Evolutionary conservation across 2,888 invertebrate species (phyloP).

Genomic region (Zaprionus lineosus): DNA sequence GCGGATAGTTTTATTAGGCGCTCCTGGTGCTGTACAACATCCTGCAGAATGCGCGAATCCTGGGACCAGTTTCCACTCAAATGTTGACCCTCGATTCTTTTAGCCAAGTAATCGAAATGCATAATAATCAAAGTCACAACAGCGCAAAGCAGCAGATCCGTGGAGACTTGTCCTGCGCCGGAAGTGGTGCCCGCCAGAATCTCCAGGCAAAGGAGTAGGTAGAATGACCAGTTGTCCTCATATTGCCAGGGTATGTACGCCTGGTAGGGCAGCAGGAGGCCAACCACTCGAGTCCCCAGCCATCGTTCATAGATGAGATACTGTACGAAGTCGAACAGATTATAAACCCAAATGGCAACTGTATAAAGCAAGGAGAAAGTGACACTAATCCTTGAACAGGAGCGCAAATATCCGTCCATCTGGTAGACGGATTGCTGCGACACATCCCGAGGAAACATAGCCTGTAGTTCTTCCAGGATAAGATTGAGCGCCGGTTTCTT

Average conservation of each 20-base stretch:
- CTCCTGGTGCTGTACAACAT: conserved; percentile 72
- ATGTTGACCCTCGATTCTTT: conserved; percentile 31
- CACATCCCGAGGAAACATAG: conserved; percentile 54
- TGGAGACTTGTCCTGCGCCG: conserved; percentile 72
- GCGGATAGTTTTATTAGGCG: conserved; percentile 52
- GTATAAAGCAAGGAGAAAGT: conserved; percentile 73
- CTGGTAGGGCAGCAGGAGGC: conserved; percentile 62
- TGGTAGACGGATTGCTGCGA: conserved; percentile 40
- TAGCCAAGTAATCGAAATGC: conserved; percentile 76
- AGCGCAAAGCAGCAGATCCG: conserved; percentile 77
- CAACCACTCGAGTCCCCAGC: conserved; percentile 47
- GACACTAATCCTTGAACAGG: conserved; percentile 51
- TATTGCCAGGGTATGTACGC: conserved; percentile 69
- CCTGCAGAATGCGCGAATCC: conserved; percentile 29
- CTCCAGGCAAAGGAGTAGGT: conserved; percentile 55
- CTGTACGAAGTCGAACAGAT: conserved; percentile 65
- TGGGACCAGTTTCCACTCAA: conserved; percentile 35
- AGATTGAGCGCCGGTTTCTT: conserved; percentile 57
- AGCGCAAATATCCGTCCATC: conserved; percentile 44
- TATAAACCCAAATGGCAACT: conserved; percentile 79
- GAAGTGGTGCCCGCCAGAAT: conserved; percentile 71
- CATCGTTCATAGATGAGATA: conserved; percentile 60
- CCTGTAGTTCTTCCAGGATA: conserved; percentile 56
- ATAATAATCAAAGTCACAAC: conserved; percentile 75
- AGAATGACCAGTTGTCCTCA: conserved; percentile 62